A percentile compares a stretch with the other conserved stretches of the same genome.
Conservation (phyloP, 2,797 vertebrate species). For the Crypturellus tataupa region DNA sequence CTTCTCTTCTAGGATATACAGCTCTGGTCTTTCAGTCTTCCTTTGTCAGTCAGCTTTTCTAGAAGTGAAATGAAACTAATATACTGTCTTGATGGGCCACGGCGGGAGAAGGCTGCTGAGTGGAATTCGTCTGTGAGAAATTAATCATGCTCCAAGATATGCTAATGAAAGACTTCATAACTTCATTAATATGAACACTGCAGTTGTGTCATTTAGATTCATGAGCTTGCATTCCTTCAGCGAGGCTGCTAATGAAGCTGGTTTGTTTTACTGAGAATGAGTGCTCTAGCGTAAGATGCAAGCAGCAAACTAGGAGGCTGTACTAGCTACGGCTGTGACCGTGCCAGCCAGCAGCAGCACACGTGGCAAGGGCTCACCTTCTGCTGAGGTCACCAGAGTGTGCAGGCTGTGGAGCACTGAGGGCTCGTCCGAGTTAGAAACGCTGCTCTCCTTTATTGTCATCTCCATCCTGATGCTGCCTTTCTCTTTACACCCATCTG, state of each 20-base stretch:
- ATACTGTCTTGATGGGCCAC: neutral
- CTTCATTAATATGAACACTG: constrained; percentile 28
- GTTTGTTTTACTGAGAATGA: neutral
- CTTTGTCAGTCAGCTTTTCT: neutral
- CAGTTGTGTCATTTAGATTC: neutral
- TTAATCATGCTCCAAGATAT: constrained; percentile 32
- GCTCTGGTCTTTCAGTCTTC: neutral
- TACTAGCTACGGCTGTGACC: neutral
- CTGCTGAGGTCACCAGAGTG: neutral
- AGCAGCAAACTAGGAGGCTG: neutral
- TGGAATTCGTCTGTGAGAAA: constrained; percentile 22
- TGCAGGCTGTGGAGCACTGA: neutral
- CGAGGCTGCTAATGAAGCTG: neutral
- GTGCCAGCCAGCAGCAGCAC: neutral
- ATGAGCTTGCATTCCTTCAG: neutral
- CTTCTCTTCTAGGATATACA: neutral
- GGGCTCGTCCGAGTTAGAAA: neutral
- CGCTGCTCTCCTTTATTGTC: neutral
- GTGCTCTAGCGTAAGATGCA: neutral
- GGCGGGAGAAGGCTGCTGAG: neutral
- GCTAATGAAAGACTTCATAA: constrained; percentile 52
- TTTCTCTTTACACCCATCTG: neutral
- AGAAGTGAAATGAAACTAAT: constrained; percentile 8
- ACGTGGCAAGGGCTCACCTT: neutral
- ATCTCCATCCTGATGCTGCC: neutral